Percentiles rank a stretch among this genome's conserved stretches.
These are phyloP conservation scores for Menidia menidia DNA, from an alignment of 2,797 vertebrate genomes.

Conservation along the genomic window DNA sequence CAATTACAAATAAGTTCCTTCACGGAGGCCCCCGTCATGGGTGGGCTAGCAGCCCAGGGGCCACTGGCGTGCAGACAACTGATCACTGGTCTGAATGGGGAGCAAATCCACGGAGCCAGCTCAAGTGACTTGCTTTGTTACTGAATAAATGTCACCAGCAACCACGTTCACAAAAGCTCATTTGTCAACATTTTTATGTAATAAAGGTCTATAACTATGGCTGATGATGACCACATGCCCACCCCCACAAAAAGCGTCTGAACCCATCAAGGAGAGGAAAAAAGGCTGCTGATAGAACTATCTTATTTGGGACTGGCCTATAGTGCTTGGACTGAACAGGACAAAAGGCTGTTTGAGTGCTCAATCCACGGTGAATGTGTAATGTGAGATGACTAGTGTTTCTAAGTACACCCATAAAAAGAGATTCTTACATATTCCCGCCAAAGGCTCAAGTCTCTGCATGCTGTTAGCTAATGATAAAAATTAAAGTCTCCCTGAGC, in stretches of 20 bases:
- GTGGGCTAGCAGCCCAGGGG: constrained; percentile 82
- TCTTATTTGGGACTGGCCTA: constrained; percentile 42
- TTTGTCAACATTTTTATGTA: constrained; percentile 87
- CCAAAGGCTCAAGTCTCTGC: constrained; percentile 52
- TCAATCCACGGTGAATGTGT: constrained; percentile 53
- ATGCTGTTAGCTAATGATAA: constrained; percentile 35
- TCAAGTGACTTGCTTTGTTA: constrained; percentile 87
- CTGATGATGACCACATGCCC: constrained; percentile 49
- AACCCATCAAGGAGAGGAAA: constrained; percentile 53
- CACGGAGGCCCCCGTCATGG: constrained; percentile 79
- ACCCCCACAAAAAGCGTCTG: constrained; percentile 33
- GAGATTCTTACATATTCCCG: constrained; percentile 57
- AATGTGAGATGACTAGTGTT: constrained; percentile 60
- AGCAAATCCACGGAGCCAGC: constrained; percentile 82
- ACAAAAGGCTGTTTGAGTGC: constrained; percentile 50
- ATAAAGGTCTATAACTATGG: constrained; percentile 78
- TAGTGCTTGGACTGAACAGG: constrained; percentile 29
- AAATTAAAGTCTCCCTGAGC: constrained; percentile 58
- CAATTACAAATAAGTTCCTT: constrained; percentile 87
- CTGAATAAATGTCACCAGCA: constrained; percentile 83
- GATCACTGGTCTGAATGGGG: constrained; percentile 85
- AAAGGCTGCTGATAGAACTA: constrained; percentile 46
- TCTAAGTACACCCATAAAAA: constrained; percentile 38
- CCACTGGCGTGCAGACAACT: constrained; percentile 83
- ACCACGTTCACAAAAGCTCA: constrained; percentile 85